Conservation (phyloP, 2,888 invertebrate species). For the Rotaria magnacalcarata region DNA sequence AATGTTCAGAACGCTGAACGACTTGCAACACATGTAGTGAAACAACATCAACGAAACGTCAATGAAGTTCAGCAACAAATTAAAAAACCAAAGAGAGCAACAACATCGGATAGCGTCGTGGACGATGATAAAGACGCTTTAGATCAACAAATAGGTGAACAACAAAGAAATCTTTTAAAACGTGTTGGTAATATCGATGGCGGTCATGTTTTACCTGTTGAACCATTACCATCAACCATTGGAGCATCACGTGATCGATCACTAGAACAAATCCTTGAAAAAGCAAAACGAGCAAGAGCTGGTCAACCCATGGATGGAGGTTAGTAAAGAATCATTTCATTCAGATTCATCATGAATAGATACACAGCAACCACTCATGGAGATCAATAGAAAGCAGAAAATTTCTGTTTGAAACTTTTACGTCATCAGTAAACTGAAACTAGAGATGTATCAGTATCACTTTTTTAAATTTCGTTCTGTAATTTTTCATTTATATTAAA, state of each 20-base stretch:
- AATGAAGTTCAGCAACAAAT: slow-evolving; percentile 1
- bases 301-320: background rate
- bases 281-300: background rate
- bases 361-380: no score
- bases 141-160: background rate
- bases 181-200: background rate
- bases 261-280: background rate
- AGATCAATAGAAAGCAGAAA: no score
- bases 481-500: background rate
- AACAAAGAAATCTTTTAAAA: background rate
- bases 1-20: background rate
- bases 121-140: background rate
- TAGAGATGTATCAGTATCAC: no score
- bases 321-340: background rate
- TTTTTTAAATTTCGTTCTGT: no score
- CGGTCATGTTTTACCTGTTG: background rate
- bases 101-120: no score
- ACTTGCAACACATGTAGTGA: background rate
- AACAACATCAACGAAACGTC: slow-evolving; percentile 9
- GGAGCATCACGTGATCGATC: background rate
- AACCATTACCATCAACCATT: background rate
- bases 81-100: background rate
- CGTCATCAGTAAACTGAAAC: no score
- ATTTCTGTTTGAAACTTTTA: no score
- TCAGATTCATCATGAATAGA: no score